Conservation (phyloP, 2,888 invertebrate species). For the Junonia oenone region DNA sequence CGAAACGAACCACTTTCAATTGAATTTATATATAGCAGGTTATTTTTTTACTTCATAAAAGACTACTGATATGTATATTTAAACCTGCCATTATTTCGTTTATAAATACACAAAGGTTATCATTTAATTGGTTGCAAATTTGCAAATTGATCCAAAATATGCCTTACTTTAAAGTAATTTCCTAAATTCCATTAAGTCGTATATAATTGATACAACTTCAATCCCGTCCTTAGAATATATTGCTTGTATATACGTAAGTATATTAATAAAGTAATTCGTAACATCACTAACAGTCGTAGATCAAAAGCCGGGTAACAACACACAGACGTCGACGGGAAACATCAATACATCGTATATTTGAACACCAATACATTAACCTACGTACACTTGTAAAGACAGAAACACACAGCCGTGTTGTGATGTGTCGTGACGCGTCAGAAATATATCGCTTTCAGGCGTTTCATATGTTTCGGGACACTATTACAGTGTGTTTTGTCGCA, state of each 20-base stretch:
- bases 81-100: background rate
- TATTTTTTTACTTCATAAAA: no score
- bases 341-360: slow-evolving; percentile 13
- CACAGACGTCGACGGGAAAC: slow-evolving; percentile 11
- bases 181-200: background rate
- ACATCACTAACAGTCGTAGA: slow-evolving; percentile 7
- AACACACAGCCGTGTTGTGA: no score
- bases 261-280: background rate
- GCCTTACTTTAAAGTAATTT: background rate
- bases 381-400: slow-evolving; percentile 7
- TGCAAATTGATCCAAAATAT: background rate
- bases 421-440: no score
- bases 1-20: background rate
- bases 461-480: no score
- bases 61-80: background rate
- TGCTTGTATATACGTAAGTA: background rate
- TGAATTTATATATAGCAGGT: no score
- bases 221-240: background rate
- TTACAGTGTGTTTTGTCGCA: no score
- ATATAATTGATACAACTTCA: background rate
- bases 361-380: slow-evolving; percentile 25
- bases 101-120: background rate
- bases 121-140: background rate
- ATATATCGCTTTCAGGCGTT: no score
- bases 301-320: slow-evolving; percentile 3